Evolutionary conservation across 1,140 invertebrate species (phyloP).

Genomic region (Drosophila willistoni): DNA sequence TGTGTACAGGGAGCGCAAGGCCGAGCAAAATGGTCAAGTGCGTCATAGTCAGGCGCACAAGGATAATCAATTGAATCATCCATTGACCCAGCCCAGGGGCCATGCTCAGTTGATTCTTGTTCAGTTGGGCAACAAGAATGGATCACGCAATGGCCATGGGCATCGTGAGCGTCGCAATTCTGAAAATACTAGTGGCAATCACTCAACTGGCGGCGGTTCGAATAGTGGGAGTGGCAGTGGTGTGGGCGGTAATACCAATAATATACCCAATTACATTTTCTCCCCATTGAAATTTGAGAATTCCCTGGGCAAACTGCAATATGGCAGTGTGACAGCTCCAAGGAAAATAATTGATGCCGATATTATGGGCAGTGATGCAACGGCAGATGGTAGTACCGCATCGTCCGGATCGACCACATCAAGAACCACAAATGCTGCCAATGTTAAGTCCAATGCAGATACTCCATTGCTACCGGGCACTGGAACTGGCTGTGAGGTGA

Average conservation of each 20-base stretch:
- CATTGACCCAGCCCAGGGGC: slow-evolving; percentile 84
- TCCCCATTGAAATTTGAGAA: slow-evolving; percentile 95
- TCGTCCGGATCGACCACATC: slow-evolving; percentile 57
- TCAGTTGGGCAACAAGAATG: slow-evolving; percentile 82
- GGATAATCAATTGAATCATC: slow-evolving; percentile 86
- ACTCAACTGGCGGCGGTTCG: slow-evolving; percentile 36
- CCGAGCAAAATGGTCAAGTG: slow-evolving; percentile 84
- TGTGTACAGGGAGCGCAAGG: slow-evolving; percentile 87
- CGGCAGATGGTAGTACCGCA: slow-evolving; percentile 64
- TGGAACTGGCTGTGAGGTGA: slow-evolving; percentile 46
- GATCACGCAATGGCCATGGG: slow-evolving; percentile 72
- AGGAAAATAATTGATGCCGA: slow-evolving; percentile 96
- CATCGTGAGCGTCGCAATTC: slow-evolving; percentile 84
- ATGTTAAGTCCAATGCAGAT: slow-evolving; percentile 41
- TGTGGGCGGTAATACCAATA: slow-evolving; percentile 70
- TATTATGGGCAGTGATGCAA: slow-evolving; percentile 85
- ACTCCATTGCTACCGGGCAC: slow-evolving; percentile 23
- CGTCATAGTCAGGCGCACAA: slow-evolving; percentile 85
- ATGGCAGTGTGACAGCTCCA: slow-evolving; percentile 95
- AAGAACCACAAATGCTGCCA: slow-evolving; percentile 37
- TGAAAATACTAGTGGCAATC: slow-evolving; percentile 66
- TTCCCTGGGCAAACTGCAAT: slow-evolving; percentile 93
- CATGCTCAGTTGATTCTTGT: slow-evolving; percentile 81
- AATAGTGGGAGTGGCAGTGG: slow-evolving; percentile 73
- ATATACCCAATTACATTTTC: slow-evolving; percentile 85